Base-by-base conservation (phyloP, 2,113 vertebrate genomes). In the Smithornis capensis region DNA sequence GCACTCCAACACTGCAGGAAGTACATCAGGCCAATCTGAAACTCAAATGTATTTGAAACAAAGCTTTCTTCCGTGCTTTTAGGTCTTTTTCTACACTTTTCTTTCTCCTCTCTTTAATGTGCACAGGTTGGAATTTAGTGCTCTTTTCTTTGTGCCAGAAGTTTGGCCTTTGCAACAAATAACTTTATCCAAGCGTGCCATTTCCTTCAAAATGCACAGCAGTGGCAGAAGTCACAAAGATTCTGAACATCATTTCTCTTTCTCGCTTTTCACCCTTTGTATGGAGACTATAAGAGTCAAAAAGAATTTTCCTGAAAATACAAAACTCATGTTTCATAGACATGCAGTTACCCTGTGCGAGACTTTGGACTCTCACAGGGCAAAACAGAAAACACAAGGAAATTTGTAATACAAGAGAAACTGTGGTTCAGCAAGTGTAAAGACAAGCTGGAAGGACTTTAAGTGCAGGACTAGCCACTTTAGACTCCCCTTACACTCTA, bases 41-140 rank as follows among this genome's bases (percentile, higher is more conserved):
- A 77, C 87, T 56, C 60, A 83, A 86, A 88, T 92, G 47, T 87
- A 68, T 60, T 56, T 75, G 71, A 94, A 95, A 91, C 76, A 94
- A 75, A 95, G 67, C 59, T 80, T 86, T 91, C 44, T 80, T 92
- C 73, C 44, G 19, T 33, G 65, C 68, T 75, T n/a, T 82, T 76
- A 65, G 37, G 71, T 94, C 68, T 89, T 92, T 87, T 94, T 47
- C 69, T 63, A 65, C 62, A 35, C 63, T 87, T 53, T 68, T 88
- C 80, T 82, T 92, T 83, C 83, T 76, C 76, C n/a, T 70, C 18
- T 93, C 78, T 83, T 70, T 53, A 52, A 57, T 45, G 17, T 65
- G 37, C 35, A 45, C 52, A 81, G 86, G 62, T 79, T 89, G 63
- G 62, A 91, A 65, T 93, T 87, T 85, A 75, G 71, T 63, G 65